Evolutionary conservation across 2,113 vertebrate genomes (phyloP), one percentile per base, ranked within the genome.

Genomic region (Burhinus bistriatus): DNA sequence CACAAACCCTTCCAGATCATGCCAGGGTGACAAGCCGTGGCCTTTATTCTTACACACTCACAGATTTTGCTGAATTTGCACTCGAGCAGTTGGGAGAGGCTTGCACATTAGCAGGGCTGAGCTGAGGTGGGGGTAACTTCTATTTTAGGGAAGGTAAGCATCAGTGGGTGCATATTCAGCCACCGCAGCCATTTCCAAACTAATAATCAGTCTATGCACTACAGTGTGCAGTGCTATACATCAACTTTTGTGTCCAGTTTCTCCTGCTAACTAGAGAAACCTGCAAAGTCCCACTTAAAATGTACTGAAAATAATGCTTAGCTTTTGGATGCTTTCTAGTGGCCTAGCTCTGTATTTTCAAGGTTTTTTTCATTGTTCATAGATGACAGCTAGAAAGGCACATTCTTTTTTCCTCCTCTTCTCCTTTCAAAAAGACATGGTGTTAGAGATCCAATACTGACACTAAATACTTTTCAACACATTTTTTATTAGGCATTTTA

Each of bases 161-260:
- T 30, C 30, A 3, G 17, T 5, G 55, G 15, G 29, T 30, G 36
- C 58, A 68, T 26, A 59, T 32, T 62, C 71, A 83, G 64, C 30
- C 62, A 55, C 54, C 19, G 14, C 62, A 59, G 69, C 30, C 38
- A 25, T 12, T 71, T 36, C 62, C 62, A 61, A 65, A 64, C 17
- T 8, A 52, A 47, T 45, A 32, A 26, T 0, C 0, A 0, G 26
- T 44, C 47, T 51, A 12, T 11, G 20, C 32, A 59, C 38, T 9
- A 65, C 32, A 71, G 15, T 0, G 9, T 12, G 22, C 38, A 64
- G 29, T 2, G 15, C 54, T 0, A n/a, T 13, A 65, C 12, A 34
- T 9, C 20, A 52, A 27, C 17, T 86, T 40, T 9, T 73, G 18
- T 10, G 19, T 40, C 34, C 45, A 66, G 49, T 62, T 91, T 91